Evolutionary conservation across 2,113 vertebrate genomes (phyloP).

Genomic region (Phyllostomus hastatus): DNA sequence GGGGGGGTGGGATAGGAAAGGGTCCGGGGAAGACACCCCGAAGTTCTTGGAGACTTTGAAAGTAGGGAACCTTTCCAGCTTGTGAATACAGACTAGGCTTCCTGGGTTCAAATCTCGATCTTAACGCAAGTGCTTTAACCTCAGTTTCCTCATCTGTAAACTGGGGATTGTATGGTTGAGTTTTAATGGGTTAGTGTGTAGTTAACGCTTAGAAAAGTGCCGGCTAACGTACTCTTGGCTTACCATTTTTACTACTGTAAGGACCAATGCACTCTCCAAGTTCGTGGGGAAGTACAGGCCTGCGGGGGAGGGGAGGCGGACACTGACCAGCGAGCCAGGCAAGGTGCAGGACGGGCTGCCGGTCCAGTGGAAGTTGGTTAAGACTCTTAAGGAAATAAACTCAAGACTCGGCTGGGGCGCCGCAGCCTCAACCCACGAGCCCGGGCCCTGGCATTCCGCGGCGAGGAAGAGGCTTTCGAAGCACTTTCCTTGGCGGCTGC

Average conservation of each 20-base stretch:
- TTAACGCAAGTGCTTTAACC: not conserved
- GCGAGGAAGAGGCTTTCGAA: not conserved
- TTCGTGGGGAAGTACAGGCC: not conserved
- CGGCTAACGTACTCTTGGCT: not conserved
- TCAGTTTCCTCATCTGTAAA: not conserved
- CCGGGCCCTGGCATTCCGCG: not conserved
- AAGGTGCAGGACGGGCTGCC: not conserved
- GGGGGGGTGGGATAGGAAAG: no score
- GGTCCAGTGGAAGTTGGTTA: rapidly evolving
- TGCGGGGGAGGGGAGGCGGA: no score
- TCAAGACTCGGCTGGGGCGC: not conserved
- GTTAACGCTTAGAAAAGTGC: not conserved
- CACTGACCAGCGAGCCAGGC: not conserved
- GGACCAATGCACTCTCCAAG: not conserved
- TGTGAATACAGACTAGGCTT: not conserved
- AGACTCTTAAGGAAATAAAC: not conserved
- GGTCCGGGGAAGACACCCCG: not conserved
- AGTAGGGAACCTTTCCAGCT: not conserved
- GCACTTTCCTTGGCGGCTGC: not conserved
- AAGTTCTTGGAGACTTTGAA: not conserved
- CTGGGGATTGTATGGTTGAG: not conserved
- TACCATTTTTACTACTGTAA: not conserved
- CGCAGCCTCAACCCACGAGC: not conserved
- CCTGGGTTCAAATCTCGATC: not conserved
- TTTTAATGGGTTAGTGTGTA: not conserved